Conservation (phyloP, 2,888 invertebrate genomes). For the Pyrocoelia pectoralis region DNA sequence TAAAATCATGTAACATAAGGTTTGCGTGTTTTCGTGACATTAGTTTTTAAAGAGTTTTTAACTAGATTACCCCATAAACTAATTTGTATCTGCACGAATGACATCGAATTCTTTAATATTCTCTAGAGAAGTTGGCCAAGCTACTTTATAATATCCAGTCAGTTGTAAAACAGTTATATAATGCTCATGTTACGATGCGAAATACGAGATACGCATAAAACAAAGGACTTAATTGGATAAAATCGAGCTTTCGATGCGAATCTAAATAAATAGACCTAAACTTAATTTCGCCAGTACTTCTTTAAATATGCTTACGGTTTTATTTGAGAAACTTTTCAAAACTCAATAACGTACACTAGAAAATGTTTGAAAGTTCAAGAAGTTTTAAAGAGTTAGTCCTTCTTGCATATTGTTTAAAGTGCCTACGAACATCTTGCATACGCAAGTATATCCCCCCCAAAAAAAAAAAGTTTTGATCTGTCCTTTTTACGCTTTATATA, state of each 20-base stretch:
- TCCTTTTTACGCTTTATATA: neutral
- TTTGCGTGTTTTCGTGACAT: slow-evolving; percentile 3
- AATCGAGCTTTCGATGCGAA: too few relatives aligned
- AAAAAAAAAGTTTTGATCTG: neutral
- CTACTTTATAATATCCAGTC: too few relatives aligned
- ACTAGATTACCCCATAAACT: too few relatives aligned
- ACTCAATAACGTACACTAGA: neutral
- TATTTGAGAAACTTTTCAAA: neutral
- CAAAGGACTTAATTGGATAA: too few relatives aligned
- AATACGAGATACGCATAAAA: too few relatives aligned
- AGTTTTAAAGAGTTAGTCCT: slow-evolving; percentile 2
- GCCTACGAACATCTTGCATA: neutral
- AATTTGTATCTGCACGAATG: too few relatives aligned
- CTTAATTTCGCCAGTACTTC: too few relatives aligned
- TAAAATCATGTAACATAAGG: neutral
- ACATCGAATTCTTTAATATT: too few relatives aligned
- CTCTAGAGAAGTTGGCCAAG: too few relatives aligned
- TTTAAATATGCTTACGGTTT: neutral
- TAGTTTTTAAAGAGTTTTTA: neutral
- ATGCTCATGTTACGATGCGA: too few relatives aligned
- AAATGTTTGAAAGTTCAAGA: neutral
- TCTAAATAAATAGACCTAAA: too few relatives aligned
- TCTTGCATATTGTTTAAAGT: neutral
- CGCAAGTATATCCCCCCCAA: neutral
- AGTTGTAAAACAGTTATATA: too few relatives aligned